Conservation (phyloP, 2,113 vertebrate genomes). For the Cichladusa arquata region DNA sequence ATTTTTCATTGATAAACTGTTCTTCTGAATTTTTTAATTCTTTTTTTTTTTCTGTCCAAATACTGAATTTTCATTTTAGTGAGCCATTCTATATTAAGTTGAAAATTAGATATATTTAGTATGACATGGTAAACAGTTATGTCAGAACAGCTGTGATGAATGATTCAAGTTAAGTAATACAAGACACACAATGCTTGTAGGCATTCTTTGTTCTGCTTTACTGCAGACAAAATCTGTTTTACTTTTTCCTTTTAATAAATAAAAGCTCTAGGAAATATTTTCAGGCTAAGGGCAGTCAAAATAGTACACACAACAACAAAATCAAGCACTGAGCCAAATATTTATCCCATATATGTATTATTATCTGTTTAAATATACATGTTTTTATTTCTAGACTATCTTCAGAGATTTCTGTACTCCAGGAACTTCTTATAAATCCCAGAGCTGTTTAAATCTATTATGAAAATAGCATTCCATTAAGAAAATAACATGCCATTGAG, state of each 20-base stretch:
- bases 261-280: not conserved
- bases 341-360: not conserved
- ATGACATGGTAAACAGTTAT: not conserved
- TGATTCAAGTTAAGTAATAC: not conserved
- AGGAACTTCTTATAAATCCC: not conserved
- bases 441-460: constrained; percentile 9
- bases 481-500: not conserved
- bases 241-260: not conserved
- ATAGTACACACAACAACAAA: not conserved
- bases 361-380: not conserved
- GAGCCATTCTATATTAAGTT: not conserved
- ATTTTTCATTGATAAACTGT: not conserved
- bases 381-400: not conserved
- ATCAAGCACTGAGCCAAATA: not conserved
- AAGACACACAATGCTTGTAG: not conserved
- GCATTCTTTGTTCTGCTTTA: not conserved
- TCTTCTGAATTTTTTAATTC: not conserved
- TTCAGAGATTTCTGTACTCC: not conserved
- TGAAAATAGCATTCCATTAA: constrained; percentile 39
- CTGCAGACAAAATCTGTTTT: not conserved
- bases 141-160: not conserved
- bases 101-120: not conserved
- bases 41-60: not conserved
- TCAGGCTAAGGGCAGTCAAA: not conserved
- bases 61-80: not conserved